phyloP scores from a whole-genome alignment of 2,797 vertebrate species.

The Psittacula derbiana region DNA sequence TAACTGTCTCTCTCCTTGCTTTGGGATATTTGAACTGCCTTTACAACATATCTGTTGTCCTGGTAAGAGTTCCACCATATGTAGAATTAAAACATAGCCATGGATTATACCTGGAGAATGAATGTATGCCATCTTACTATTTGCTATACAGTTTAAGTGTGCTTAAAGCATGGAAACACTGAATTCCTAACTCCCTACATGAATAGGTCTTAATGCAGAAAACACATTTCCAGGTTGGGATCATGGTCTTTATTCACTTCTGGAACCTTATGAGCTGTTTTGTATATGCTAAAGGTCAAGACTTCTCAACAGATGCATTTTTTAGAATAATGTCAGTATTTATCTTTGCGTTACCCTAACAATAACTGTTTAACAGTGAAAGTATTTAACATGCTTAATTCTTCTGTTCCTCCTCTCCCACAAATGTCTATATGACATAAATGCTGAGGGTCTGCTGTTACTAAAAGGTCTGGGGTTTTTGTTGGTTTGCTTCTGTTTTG shows the following conservation, averaged over 20 bases:
- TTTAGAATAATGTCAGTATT: not conserved
- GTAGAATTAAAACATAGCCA: not conserved
- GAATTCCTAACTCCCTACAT: not conserved
- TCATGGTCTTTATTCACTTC: not conserved
- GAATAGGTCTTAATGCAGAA: not conserved
- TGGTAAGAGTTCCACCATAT: not conserved
- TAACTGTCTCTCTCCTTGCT: not conserved
- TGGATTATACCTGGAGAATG: not conserved
- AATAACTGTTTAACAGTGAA: not conserved
- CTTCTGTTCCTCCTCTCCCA: not conserved
- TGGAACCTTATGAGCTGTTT: not conserved
- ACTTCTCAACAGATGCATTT: not conserved
- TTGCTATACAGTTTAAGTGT: not conserved
- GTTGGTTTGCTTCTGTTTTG: not conserved
- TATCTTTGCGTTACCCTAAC: not conserved
- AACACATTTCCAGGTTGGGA: not conserved
- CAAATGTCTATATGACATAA: not conserved
- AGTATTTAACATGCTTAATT: not conserved
- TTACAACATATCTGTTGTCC: not conserved
- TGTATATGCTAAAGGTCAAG: not conserved
- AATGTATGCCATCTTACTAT: not conserved
- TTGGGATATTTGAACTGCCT: not conserved
- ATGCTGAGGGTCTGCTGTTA: not conserved
- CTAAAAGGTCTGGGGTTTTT: not conserved
- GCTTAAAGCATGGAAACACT: not conserved